phyloP scores from a whole-genome alignment of 2,113 vertebrate genomes.

The Chascanopsetta lugubris region DNA sequence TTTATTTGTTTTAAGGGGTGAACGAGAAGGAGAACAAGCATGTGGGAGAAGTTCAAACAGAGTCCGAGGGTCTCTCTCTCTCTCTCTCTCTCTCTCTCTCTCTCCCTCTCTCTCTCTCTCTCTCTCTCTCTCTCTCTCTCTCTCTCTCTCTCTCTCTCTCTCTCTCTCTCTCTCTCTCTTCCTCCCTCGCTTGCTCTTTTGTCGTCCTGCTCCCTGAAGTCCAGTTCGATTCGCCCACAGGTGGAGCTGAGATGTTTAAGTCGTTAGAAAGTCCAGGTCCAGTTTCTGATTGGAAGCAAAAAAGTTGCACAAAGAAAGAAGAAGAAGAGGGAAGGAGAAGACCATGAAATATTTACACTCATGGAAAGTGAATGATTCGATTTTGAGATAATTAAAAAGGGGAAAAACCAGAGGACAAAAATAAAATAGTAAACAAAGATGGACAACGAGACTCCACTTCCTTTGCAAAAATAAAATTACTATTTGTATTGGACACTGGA shows the following conservation, averaged over 20 bases:
- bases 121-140: conserved; percentile 29
- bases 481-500: no score
- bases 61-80: conserved; percentile 22
- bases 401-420: no score
- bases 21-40: conserved; percentile 5
- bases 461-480: no score
- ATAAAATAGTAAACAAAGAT: no score
- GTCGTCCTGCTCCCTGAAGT: conserved; percentile 35
- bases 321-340: not conserved
- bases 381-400: no score
- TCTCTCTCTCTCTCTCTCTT: no score
- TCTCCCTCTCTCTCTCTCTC: conserved; percentile 25
- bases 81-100: conserved; percentile 24
- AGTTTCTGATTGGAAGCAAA: conserved; percentile 34
- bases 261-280: conserved; percentile 23
- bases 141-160: conserved; percentile 23
- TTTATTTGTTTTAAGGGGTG: conserved; percentile 39
- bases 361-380: not conserved
- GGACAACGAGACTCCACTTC: no score
- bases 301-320: not conserved
- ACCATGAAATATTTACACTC: not conserved
- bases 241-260: conserved; percentile 34
- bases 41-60: conserved; percentile 39
- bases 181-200: no score
- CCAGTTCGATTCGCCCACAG: conserved; percentile 38